Evolutionary conservation across 92 coral and sea anemone species (phyloP), one percentile per base, ranked within the genome.

Genomic region (Isaurus tuberculatus): DNA sequence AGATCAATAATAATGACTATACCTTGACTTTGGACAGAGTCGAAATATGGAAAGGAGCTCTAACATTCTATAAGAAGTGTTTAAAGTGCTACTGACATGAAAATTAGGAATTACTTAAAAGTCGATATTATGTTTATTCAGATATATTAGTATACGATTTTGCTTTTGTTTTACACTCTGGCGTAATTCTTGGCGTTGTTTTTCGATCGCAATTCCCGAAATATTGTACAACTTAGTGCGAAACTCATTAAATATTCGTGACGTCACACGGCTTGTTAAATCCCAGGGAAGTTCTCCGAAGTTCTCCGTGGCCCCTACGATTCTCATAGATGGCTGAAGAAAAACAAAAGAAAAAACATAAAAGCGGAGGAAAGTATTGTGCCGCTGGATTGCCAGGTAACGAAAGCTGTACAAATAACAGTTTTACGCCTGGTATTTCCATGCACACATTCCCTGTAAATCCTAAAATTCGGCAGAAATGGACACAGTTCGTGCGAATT

Each of bases 1-100:
- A 26, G 44, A 66, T 86, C 26, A 86, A 26, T 17, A 61, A 40
- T 20, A 68, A 70, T 44, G 80, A 68, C 15, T 86, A 49, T 48
- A 46, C 55, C 32, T 70, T 89, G 57, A 83, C 91, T 37, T 83
- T 90, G 68, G 92, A 89, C 80, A 72, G 90, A 75, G 92, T 86
- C 8, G 73, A 79, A 73, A 55, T 89, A 23, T 89, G 92, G 92
- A 72, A 79, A 55, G 86, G 85, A 9, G 85, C 86, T 16, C 83
- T 90, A 15, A 58, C 65, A 31, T 86, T 90, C 36, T 79, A 84
- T 57, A 89, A 89, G 82, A 88, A 88, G 79, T 72, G 77, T 40
- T 46, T 46, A 46, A 46, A 46, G 53, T 46, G 53, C 53, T 46
- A 46, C 53, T 46, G 53, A 46, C 14, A 15, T 15, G 53, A 46